Evolutionary conservation across 2,888 invertebrate genomes (phyloP), one percentile per base, ranked within the genome.

Genomic region (Cheiracanthium punctorium): DNA sequence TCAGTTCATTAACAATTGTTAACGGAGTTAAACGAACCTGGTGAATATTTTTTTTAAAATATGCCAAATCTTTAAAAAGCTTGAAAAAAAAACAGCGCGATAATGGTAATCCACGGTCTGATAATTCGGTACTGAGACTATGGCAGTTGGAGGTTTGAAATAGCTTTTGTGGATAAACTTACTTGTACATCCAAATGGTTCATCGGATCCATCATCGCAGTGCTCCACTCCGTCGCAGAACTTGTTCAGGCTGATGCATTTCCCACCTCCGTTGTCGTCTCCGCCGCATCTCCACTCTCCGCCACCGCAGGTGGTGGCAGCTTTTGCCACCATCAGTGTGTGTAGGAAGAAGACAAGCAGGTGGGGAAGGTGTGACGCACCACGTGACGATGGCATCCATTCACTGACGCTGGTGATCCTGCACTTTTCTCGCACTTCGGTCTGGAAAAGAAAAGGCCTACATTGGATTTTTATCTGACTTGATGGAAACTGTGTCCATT

Each of bases 211-310:
- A 91, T 96, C 96, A 33, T 94, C 94, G 90, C 96, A 96, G 91
- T 96, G 95, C 90, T 94, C 94, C 87, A 94, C 93, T 28, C 95
- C 95, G 90, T 96, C 95, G 92, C 96, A 96, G 91, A 94, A 95
- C 91, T 94, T 94, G 92, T 95, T 95, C 91, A 95, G 92, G 64
- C 94, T 94, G 90, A 96, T 93, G 80, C 89, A 89, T 1, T 77
- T 71, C 1, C 72, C 67, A 0, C 58, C 30, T 0, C 76, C 76
- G 17, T 69, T 73, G 24, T 74, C 85, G 4, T 75, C 85, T 12
- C 71, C 85, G 1, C 75, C 80, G 24, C 86, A 75, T 43, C 80
- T 33, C 80, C 80, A 75, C 41, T 76, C 80, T 52, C 81, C 87
- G 10, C 67, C 76, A 8, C 70, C 79, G 24, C 80, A 80, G 17